Evolutionary conservation across 2,797 vertebrate genomes (phyloP), one percentile per base, ranked within the genome.

Genomic region (Pseudomugil tenellus): DNA sequence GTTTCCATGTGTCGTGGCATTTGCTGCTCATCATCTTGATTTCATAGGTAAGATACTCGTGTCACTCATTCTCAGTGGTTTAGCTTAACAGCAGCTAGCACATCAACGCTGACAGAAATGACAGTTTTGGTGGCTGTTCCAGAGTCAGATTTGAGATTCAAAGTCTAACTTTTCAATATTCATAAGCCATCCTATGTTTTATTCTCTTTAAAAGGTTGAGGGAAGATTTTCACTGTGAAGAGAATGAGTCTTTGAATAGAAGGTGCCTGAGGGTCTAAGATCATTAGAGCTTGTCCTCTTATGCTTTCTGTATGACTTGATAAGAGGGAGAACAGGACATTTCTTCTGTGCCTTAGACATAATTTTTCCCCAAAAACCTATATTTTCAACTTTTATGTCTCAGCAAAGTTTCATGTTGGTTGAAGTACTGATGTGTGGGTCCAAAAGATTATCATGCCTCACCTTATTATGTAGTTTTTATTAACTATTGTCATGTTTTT

Each of bases 141-240:
- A 48, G 28, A 43, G 1, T 59, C 43, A n/a, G 63, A 80, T n/a
- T 73, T 65, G 68, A 64, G 69, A 85, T 79, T 84, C 63, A 84
- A 83, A 84, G 72, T 74, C 62, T 59, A 72, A 71, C 58, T 21
- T 59, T 79, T 90, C 75, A 89, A 88, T 89, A 92, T 91, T 90
- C 76, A 91, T 83, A 79, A n/a, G 70, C 29, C 29, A 31, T 48
- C 54, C 58, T 76, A 91, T 91, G 88, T 91, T 90, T 92, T 90
- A 92, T 92, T 92, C 91, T 84, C 61, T 90, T 90, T n/a, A 76
- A 89, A 91, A 79, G 80, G 80, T 74, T 58, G 46, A 74, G 73
- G 28, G 63, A 75, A 77, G 46, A 85, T 80, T 74, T 72, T 84
- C 63, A 79, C 35, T 37, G 68, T 53, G 60, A 76, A 76, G 67